Evolutionary conservation across 2,113 vertebrate genomes (phyloP).

Genomic region (Lophochroa leadbeateri): DNA sequence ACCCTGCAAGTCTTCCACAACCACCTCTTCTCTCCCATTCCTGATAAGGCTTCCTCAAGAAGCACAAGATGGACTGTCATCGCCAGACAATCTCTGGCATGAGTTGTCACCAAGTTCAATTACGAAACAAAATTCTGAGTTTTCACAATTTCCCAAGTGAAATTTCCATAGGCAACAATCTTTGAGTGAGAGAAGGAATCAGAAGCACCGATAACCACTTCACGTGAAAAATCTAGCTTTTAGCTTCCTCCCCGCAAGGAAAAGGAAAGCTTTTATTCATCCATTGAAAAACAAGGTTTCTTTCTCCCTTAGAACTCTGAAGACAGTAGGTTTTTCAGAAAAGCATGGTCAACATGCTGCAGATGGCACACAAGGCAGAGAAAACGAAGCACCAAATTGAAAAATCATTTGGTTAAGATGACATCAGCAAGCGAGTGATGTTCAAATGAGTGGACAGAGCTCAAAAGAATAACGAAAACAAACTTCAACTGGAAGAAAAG

Average conservation of each 20-base stretch:
- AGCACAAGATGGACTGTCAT: neutral
- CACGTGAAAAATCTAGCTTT: neutral
- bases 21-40: neutral
- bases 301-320: neutral
- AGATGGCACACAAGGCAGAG: neutral
- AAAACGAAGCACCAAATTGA: constrained; percentile 2
- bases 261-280: neutral
- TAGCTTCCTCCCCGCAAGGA: neutral
- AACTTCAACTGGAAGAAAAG: neutral
- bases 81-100: neutral
- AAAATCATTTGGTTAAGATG: constrained; percentile 27
- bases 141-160: neutral
- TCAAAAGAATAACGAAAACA: constrained; percentile 1
- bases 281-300: neutral
- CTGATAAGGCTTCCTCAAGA: neutral
- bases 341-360: constrained; percentile 37
- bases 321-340: neutral
- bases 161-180: neutral
- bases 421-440: neutral
- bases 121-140: neutral
- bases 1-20: neutral
- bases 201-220: neutral
- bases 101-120: neutral
- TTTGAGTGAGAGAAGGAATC: neutral
- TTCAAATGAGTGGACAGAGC: neutral